Evolutionary conservation across 2,888 invertebrate species (phyloP), one percentile per base, ranked within the genome.

Genomic region (Drosophila anomalata): DNA sequence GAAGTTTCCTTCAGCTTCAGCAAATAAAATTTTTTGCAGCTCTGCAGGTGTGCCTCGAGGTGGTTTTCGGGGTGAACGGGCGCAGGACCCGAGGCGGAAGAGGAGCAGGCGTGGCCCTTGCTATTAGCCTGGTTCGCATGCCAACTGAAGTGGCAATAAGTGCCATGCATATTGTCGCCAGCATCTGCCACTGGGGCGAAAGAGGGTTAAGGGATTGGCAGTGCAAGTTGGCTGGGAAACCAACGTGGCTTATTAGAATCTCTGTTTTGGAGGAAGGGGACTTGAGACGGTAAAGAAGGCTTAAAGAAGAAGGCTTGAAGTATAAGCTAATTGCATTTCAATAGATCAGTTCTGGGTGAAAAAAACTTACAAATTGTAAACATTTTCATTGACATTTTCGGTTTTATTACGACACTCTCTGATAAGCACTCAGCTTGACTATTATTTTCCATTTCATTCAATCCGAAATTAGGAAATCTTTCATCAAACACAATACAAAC

Each of bases 81-180:
- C n/a, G n/a, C 36, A n/a, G 17, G 33, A 50, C 20, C 33, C 11
- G 50, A 6, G 29, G 53, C 29, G 51, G 33, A 24, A 11, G 20
- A 1, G 33, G 14, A 33, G 36, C 69, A 33, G 36, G 56, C 47
- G 29, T 53, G 59, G 52, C 47, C 48, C 53, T 42, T 48, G 54
- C 63, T 70, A 70, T 73, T 70, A 70, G 69, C 75, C 58, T 67
- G 74, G 68, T 55, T 74, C 56, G 70, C 73, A 76, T 83, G 76
- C 88, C 78, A 84, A 83, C 78, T 75, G 84, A 72, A 87, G 81
- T 83, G 87, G 84, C 87, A 88, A 88, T 84, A 84, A 84, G 87
- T 87, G 88, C 68, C 88, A 79, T 74, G 77, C 86, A 86, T 75
- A 88, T 75, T 85, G 83, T 77, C 72, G 75, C 76, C 73, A 46